Evolutionary conservation across 2,888 invertebrate species (phyloP).

Genomic region (Temnothorax rugatulus): DNA sequence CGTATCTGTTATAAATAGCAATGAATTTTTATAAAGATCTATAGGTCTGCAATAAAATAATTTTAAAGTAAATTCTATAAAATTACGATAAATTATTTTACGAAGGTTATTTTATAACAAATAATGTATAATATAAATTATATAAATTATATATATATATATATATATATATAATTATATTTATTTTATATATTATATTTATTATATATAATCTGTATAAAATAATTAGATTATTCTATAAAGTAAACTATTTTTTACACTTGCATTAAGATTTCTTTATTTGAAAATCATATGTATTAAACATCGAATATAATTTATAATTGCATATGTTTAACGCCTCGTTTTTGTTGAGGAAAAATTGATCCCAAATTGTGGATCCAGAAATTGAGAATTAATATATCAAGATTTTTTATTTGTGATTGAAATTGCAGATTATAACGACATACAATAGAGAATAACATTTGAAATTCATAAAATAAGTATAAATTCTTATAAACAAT

Average conservation of each 20-base stretch:
- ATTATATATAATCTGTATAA: not conserved
- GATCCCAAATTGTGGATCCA: not conserved
- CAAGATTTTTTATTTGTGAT: not conserved
- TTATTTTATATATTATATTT: no score
- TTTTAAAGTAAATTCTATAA: not conserved
- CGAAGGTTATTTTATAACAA: not conserved
- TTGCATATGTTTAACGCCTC: not conserved
- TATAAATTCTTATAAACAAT: not conserved
- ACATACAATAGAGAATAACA: not conserved
- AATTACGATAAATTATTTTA: not conserved
- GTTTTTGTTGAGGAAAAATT: not conserved
- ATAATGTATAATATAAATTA: not conserved
- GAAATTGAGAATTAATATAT: not conserved
- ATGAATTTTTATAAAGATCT: not conserved
- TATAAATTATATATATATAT: no score
- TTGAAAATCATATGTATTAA: not conserved
- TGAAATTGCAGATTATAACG: not conserved
- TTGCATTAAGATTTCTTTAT: not conserved
- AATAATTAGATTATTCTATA: not conserved
- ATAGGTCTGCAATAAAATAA: not conserved
- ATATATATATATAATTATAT: no score
- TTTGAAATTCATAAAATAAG: not conserved
- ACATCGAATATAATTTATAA: no score
- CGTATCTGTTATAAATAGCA: not conserved
- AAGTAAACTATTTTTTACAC: not conserved